A percentile compares a stretch with the other conserved stretches of the same genome.
phyloP scores from a whole-genome alignment of 37 sponge, comb jelly and placozoan genomes.

The Agelas oroides region DNA sequence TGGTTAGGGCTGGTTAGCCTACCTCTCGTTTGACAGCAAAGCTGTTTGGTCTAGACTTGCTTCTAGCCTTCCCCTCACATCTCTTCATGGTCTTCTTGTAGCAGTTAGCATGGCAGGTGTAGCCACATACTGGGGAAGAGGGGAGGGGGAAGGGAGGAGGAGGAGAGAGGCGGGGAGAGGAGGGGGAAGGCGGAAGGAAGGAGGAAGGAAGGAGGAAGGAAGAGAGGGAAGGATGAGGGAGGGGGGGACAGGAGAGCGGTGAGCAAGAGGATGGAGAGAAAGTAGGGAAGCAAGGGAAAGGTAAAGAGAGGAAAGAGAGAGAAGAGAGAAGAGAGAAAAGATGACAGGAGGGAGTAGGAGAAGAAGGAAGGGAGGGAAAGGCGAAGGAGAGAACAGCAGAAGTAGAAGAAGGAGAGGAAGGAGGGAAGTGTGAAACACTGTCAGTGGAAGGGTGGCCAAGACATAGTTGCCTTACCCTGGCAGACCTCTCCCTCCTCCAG shows the following conservation, averaged over 20 bases:
- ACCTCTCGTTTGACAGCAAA: neutral
- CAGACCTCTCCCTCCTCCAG: conserved; percentile 86
- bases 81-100: conserved; percentile 58
- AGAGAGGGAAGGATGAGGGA: neutral
- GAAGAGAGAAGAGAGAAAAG: too few species aligned
- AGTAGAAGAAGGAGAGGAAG: too few species aligned
- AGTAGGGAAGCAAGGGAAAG: neutral
- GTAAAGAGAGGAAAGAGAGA: neutral
- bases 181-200: neutral
- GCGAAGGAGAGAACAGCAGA: too few species aligned
- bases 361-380: neutral
- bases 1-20: neutral
- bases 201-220: neutral
- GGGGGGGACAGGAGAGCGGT: too few species aligned
- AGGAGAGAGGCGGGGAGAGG: neutral
- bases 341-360: neutral
- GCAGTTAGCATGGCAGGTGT: conserved; percentile 77
- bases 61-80: conserved; percentile 60
- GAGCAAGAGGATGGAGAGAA: neutral
- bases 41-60: too few species aligned
- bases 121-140: conserved; percentile 58
- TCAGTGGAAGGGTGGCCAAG: too few species aligned
- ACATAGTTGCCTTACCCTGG: conserved; percentile 44
- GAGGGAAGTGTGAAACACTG: neutral
- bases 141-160: neutral